These are phyloP conservation scores for Psittacula derbiana DNA, from an alignment of 2,797 vertebrate species.

Conservation along the genomic window DNA sequence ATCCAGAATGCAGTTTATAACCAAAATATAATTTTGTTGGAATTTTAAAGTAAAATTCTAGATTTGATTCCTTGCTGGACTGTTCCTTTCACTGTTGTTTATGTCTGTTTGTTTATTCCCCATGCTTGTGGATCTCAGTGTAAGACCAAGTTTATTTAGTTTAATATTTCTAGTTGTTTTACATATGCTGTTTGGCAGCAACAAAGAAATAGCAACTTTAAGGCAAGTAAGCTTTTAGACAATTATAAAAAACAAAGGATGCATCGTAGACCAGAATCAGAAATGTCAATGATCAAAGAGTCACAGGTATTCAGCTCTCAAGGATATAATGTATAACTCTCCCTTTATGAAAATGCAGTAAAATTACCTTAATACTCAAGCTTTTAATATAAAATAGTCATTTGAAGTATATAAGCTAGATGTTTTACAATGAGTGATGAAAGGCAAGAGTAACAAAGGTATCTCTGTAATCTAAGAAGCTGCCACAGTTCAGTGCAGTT, in stretches of 20 bases:
- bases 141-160: background rate
- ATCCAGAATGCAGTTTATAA: background rate
- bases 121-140: background rate
- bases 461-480: background rate
- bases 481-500: background rate
- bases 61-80: background rate
- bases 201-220: background rate
- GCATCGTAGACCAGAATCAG: background rate
- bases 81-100: background rate
- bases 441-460: background rate
- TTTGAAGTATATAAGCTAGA: background rate
- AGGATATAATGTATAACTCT: background rate
- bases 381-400: background rate
- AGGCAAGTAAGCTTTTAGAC: background rate
- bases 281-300: background rate
- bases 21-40: accelerated
- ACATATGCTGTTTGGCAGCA: background rate
- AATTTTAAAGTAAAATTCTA: background rate
- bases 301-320: background rate
- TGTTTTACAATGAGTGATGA: background rate
- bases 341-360: background rate
- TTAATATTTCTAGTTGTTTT: background rate
- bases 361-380: background rate
- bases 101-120: background rate
- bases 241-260: background rate